These are phyloP conservation scores for Danio rerio DNA, from an alignment of 2,113 vertebrate species.

Conservation along the genomic window DNA sequence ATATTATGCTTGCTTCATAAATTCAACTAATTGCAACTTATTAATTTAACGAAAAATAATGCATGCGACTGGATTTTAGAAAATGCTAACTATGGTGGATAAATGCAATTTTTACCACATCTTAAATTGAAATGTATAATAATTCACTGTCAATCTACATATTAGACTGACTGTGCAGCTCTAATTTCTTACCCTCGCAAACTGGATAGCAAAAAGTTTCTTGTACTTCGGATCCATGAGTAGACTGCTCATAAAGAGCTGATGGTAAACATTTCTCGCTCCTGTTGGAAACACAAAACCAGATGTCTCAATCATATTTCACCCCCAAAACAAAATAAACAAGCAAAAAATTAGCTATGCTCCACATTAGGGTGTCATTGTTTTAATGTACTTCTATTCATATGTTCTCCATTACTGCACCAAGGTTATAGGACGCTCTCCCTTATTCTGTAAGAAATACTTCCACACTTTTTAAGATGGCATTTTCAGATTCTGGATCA, in stretches of 20 bases:
- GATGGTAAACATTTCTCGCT: conserved; percentile 94
- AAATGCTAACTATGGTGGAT: background rate
- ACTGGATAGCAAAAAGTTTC: conserved; percentile 93
- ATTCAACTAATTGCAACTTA: too few species aligned
- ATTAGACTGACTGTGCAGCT: background rate
- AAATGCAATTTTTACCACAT: background rate
- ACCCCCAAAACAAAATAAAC: background rate
- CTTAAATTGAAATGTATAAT: background rate
- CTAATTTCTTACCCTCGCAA: conserved; percentile 87
- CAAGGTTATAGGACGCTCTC: too few species aligned
- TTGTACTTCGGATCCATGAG: conserved; percentile 98
- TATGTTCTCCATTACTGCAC: too few species aligned
- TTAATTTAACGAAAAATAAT: background rate
- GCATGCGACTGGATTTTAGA: background rate
- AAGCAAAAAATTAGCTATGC: background rate
- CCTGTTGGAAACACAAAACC: conserved; percentile 73
- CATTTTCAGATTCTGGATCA: too few species aligned
- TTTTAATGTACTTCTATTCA: too few species aligned
- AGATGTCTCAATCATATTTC: background rate
- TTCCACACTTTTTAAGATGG: too few species aligned
- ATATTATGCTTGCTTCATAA: background rate
- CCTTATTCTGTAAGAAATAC: too few species aligned
- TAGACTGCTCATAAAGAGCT: conserved; percentile 97
- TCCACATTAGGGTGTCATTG: background rate
- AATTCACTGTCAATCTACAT: background rate